phyloP scores from a whole-genome alignment of 2,113 vertebrate species.

The Corythornis vintsioides region DNA sequence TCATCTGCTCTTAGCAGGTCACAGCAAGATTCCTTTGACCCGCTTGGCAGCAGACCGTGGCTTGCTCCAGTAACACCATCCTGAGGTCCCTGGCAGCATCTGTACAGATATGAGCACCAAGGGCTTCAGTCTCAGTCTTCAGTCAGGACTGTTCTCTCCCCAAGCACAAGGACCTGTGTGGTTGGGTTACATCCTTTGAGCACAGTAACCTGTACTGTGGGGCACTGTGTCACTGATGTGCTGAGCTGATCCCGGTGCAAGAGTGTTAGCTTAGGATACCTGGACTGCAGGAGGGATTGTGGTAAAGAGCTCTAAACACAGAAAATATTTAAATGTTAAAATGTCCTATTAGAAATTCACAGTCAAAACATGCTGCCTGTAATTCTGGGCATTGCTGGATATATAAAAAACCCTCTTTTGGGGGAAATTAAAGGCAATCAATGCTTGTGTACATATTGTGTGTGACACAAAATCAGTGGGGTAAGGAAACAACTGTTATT shows the following conservation, averaged over 20 bases:
- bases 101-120: background rate
- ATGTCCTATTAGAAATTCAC: background rate
- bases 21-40: background rate
- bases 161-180: accelerated
- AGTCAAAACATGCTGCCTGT: background rate
- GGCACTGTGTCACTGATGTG: background rate
- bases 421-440: background rate
- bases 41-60: background rate
- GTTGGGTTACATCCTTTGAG: background rate
- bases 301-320: background rate
- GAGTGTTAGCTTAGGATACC: background rate
- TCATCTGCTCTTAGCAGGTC: background rate
- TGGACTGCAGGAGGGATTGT: background rate
- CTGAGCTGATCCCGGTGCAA: background rate
- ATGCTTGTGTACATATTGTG: background rate
- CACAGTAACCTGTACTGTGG: background rate
- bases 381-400: background rate
- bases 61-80: background rate
- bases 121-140: background rate
- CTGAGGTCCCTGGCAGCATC: background rate
- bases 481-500: background rate
- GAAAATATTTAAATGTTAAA: background rate
- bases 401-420: background rate
- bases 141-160: background rate
- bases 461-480: background rate